phyloP scores from a whole-genome alignment of 2,888 invertebrate genomes.

The Prosopocoilus inquinatus region DNA sequence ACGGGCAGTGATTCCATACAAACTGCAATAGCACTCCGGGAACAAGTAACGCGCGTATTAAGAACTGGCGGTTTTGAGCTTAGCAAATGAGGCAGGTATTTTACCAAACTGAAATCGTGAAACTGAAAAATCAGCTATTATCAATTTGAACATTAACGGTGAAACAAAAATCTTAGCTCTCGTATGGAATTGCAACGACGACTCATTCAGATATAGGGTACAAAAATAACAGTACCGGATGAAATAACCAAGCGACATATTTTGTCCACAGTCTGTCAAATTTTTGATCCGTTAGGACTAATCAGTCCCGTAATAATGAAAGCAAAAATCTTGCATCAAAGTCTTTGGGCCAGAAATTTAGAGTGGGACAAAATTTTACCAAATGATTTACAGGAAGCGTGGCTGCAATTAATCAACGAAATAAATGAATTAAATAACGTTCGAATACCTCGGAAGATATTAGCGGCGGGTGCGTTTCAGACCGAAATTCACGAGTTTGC shows the following conservation, averaged over 20 bases:
- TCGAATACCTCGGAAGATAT: neutral
- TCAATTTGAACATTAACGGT: too few relatives aligned
- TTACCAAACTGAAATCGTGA: too few relatives aligned
- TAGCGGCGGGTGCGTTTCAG: neutral
- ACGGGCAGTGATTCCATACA: slow-evolving; percentile 13
- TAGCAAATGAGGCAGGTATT: too few relatives aligned
- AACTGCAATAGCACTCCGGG: neutral
- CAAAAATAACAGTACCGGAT: too few relatives aligned
- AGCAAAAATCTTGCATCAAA: neutral
- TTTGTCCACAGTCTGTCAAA: neutral
- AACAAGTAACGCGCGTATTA: neutral
- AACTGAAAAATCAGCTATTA: too few relatives aligned
- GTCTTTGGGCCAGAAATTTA: neutral
- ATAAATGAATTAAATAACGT: neutral
- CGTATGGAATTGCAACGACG: too few relatives aligned
- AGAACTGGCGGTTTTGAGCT: neutral
- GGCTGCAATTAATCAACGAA: neutral
- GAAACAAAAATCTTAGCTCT: too few relatives aligned
- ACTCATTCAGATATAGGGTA: too few relatives aligned
- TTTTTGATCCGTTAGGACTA: neutral
- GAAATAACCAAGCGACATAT: neutral
- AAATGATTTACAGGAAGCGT: neutral
- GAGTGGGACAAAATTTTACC: neutral
- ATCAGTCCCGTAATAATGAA: neutral
- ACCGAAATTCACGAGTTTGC: neutral